These are phyloP conservation scores for Oncopeltus fasciatus DNA, from an alignment of 1,140 invertebrate genomes.

Conservation along the genomic window DNA sequence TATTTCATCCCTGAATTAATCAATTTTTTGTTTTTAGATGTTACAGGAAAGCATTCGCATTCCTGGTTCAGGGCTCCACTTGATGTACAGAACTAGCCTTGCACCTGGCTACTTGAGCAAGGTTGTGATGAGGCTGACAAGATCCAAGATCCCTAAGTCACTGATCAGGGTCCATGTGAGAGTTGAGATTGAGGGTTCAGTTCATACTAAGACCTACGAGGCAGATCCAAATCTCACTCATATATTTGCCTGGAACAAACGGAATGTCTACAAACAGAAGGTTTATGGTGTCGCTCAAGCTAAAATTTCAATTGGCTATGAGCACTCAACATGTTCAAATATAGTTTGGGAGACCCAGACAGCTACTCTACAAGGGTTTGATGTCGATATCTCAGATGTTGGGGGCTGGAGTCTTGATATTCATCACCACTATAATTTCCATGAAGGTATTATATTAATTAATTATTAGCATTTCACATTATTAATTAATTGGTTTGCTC, in stretches of 20 bases:
- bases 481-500: no score
- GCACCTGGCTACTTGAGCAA: slow-evolving; percentile 83
- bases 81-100: slow-evolving; percentile 86
- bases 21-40: slow-evolving; percentile 46
- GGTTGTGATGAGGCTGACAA: slow-evolving; percentile 79
- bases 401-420: slow-evolving; percentile 95
- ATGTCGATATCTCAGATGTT: slow-evolving; percentile 91
- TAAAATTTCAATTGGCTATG: slow-evolving; percentile 81
- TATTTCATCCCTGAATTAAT: background rate
- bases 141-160: slow-evolving; percentile 57
- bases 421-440: slow-evolving; percentile 96
- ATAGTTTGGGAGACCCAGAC: slow-evolving; percentile 90
- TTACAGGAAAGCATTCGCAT: slow-evolving; percentile 87
- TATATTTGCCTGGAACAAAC: slow-evolving; percentile 91
- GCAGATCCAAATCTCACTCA: slow-evolving; percentile 88
- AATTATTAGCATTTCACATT: no score
- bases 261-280: slow-evolving; percentile 94
- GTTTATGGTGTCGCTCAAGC: slow-evolving; percentile 78
- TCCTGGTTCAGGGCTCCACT: slow-evolving; percentile 76
- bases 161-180: slow-evolving; percentile 77
- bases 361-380: slow-evolving; percentile 86
- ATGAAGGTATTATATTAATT: no score
- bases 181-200: slow-evolving; percentile 79
- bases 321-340: slow-evolving; percentile 71
- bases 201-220: slow-evolving; percentile 83